phyloP scores from a whole-genome alignment of 2,888 invertebrate genomes.

The Pseudeuparius sepicola region DNA sequence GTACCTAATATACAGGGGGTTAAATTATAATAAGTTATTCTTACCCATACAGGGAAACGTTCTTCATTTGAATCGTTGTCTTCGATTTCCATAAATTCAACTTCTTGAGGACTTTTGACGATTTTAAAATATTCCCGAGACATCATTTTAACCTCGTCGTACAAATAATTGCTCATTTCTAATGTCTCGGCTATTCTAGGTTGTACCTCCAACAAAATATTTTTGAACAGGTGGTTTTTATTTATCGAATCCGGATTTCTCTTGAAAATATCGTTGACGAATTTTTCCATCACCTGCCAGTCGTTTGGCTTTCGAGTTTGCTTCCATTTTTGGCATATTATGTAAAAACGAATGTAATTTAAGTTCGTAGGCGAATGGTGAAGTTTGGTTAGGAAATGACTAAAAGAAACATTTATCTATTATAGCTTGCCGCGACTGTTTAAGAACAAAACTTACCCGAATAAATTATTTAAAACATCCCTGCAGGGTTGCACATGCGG shows the following conservation, averaged over 20 bases:
- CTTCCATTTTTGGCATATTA: constrained; percentile 1
- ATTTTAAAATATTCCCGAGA: neutral
- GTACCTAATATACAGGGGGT: no score
- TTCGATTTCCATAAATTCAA: no score
- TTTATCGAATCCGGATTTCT: neutral
- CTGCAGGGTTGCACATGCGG: constrained; percentile 1
- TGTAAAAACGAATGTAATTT: neutral
- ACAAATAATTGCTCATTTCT: no score
- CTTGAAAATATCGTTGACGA: neutral
- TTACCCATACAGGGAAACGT: no score
- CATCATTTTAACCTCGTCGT: neutral
- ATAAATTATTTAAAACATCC: neutral
- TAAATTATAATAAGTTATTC: no score
- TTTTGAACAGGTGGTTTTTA: neutral
- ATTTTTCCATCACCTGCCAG: neutral
- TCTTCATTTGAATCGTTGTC: no score
- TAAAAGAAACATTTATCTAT: neutral
- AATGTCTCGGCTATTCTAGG: no score
- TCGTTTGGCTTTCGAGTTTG: neutral
- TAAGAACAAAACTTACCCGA: constrained; percentile 1
- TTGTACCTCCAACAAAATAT: neutral
- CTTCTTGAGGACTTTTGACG: no score
- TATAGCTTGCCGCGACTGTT: no score
- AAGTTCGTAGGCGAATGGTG: neutral
- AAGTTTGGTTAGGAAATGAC: neutral